Percentiles rank a stretch among this genome's conserved stretches.
Evolutionary conservation across 2,888 invertebrate genomes (phyloP).

Genomic region (Ditylenchus weischeri): DNA sequence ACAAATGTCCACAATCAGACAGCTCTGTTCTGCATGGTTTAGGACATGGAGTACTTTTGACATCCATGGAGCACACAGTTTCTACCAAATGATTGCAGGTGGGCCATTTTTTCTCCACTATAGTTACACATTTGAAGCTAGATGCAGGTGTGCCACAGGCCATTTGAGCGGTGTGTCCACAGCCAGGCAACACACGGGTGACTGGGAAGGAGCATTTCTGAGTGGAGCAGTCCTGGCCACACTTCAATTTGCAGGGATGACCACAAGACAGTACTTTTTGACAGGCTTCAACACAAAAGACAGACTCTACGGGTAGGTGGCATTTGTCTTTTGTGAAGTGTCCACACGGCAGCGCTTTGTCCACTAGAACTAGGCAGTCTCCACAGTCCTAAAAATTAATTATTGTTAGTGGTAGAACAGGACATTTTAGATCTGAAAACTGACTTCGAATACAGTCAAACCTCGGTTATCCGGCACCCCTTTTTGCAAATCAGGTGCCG

Average conservation of each 20-base stretch:
- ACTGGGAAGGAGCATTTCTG: slow-evolving; percentile 11
- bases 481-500: neutral
- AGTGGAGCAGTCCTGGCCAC: neutral
- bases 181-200: slow-evolving; percentile 28
- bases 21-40: slow-evolving; percentile 38
- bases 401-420: slow-evolving; percentile 18
- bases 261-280: slow-evolving; percentile 18
- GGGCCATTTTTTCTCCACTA: slow-evolving; percentile 18
- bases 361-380: slow-evolving; percentile 40
- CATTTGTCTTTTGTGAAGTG: slow-evolving; percentile 38
- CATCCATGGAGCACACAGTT: slow-evolving; percentile 26
- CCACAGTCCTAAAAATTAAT: slow-evolving; percentile 58
- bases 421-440: slow-evolving; percentile 5
- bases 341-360: slow-evolving; percentile 43
- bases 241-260: slow-evolving; percentile 10
- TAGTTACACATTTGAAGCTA: slow-evolving; percentile 13
- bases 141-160: slow-evolving; percentile 14
- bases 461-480: neutral
- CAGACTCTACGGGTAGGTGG: slow-evolving; percentile 25
- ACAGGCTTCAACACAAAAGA: slow-evolving; percentile 12
- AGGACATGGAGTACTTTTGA: slow-evolving; percentile 34
- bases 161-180: slow-evolving; percentile 45
- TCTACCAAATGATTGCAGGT: slow-evolving; percentile 33
- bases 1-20: slow-evolving; percentile 56
- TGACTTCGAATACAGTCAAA: neutral